Percentiles rank a stretch among this genome's conserved stretches.
Evolutionary conservation across 2,113 vertebrate genomes (phyloP).

Genomic region (Erythrocercus mccallii): DNA sequence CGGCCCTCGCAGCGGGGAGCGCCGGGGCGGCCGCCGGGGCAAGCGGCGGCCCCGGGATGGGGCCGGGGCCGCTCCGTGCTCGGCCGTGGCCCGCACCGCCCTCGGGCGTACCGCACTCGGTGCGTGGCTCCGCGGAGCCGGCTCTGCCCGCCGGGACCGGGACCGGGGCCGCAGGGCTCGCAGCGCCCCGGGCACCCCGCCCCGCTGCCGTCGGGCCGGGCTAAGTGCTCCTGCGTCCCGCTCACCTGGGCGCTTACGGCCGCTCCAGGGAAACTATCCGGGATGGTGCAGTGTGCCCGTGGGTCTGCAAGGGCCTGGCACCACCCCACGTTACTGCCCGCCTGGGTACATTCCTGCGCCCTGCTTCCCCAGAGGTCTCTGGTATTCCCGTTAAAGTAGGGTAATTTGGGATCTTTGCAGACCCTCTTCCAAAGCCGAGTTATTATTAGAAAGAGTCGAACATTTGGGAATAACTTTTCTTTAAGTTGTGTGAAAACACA

Average conservation of each 20-base stretch:
- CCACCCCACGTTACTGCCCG: not conserved
- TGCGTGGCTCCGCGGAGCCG: not conserved
- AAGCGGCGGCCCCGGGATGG: not conserved
- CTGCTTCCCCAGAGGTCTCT: not conserved
- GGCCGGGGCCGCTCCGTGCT: not conserved
- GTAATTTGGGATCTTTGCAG: not conserved
- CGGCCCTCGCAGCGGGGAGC: not conserved
- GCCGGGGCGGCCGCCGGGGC: not conserved
- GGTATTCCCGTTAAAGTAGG: not conserved
- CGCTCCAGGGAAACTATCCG: not conserved
- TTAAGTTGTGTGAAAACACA: accelerated
- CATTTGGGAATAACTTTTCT: not conserved
- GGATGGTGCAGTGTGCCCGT: not conserved
- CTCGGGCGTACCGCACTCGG: not conserved
- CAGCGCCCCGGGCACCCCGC: not conserved
- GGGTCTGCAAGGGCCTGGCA: not conserved
- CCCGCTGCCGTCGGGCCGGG: not conserved
- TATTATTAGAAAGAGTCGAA: not conserved
- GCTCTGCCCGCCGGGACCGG: not conserved
- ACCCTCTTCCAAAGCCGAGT: not conserved
- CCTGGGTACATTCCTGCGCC: accelerated
- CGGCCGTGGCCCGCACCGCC: not conserved
- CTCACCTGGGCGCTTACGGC: not conserved
- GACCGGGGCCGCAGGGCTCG: not conserved
- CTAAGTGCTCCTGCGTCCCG: not conserved